These are phyloP conservation scores for Pachycephala philippinensis DNA, from an alignment of 2,113 vertebrate species.

Conservation along the genomic window DNA sequence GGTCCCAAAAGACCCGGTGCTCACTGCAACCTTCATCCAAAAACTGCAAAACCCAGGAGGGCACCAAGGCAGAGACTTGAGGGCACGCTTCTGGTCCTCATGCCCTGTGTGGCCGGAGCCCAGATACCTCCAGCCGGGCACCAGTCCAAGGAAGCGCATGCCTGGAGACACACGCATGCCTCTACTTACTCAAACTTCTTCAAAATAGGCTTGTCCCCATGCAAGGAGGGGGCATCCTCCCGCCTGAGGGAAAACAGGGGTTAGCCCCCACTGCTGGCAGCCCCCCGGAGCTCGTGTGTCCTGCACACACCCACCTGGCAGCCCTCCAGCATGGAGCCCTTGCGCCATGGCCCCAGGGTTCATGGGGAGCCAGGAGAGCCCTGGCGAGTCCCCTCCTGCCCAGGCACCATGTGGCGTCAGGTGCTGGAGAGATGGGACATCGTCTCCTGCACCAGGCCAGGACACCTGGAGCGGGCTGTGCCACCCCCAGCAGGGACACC, in stretches of 20 bases:
- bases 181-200: conserved; percentile 91
- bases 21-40: neutral
- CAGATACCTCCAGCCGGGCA: fast-evolving
- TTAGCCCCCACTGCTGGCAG: neutral
- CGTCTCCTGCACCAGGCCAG: fast-evolving
- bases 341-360: neutral
- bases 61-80: fast-evolving
- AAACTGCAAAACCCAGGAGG: neutral
- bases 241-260: conserved; percentile 76
- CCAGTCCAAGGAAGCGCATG: neutral
- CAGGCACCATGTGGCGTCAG: fast-evolving
- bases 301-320: neutral
- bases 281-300: neutral
- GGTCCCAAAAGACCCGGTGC: neutral
- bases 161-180: conserved; percentile 49
- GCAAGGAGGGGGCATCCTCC: conserved; percentile 74
- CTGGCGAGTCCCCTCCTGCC: neutral
- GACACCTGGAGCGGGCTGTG: fast-evolving
- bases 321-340: neutral
- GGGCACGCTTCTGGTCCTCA: neutral
- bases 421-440: neutral
- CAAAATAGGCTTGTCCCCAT: conserved; percentile 84
- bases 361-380: neutral
- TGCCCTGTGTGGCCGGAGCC: fast-evolving
- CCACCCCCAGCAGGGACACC: neutral